These are phyloP conservation scores for Strongylocentrotus purpuratus DNA, from an alignment of 35 echinoderm and acorn worm genomes.

Conservation along the genomic window DNA sequence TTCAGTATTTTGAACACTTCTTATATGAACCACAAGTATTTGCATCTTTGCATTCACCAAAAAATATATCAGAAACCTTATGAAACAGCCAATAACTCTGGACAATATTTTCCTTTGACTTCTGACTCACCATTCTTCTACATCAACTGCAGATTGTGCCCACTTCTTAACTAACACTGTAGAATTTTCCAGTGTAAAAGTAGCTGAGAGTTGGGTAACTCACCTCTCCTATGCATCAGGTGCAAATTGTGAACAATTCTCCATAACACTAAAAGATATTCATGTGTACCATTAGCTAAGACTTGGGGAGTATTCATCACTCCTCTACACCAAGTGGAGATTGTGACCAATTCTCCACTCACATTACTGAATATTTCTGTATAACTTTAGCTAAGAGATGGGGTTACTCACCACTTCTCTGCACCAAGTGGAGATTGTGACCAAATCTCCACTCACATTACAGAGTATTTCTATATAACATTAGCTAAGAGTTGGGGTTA, in stretches of 20 bases:
- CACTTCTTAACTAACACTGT: too few relatives aligned
- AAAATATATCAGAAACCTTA: too few relatives aligned
- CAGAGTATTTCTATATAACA: background rate
- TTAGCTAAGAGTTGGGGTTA: background rate
- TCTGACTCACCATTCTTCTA: conserved; percentile 80
- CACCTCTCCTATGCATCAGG: conserved; percentile 44
- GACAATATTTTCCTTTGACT: too few relatives aligned
- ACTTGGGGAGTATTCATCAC: background rate
- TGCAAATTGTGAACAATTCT: background rate
- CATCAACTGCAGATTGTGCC: conserved; percentile 58
- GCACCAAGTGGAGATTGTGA: conserved; percentile 54
- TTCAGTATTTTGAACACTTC: too few relatives aligned
- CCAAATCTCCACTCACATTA: background rate
- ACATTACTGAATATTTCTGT: background rate
- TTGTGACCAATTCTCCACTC: background rate
- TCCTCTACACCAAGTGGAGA: conserved; percentile 53
- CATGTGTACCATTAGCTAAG: background rate
- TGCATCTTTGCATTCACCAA: too few relatives aligned
- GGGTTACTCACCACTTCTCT: too few relatives aligned
- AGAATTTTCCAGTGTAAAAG: too few relatives aligned
- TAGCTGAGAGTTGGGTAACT: too few relatives aligned
- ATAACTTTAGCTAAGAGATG: background rate
- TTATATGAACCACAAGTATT: too few relatives aligned
- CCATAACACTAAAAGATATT: background rate
- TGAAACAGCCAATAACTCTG: too few relatives aligned